Conservation (phyloP, 1,140 invertebrate genomes). For the Lepidurus couesii region DNA sequence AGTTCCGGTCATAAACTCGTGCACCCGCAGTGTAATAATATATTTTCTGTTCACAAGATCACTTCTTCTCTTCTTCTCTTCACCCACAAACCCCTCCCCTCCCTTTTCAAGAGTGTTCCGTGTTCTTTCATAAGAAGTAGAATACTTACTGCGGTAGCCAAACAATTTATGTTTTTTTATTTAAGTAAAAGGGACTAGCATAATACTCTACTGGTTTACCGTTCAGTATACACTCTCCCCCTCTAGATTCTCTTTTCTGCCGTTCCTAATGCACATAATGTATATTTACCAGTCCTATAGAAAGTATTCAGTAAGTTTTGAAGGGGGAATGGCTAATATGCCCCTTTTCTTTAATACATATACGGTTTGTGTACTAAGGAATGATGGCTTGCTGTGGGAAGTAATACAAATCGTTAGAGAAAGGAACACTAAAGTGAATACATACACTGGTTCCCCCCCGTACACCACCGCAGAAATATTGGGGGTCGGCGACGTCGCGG, state of each 20-base stretch:
- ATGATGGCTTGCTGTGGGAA: not conserved
- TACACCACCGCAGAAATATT: not conserved
- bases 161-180: not conserved
- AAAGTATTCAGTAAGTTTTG: not conserved
- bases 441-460: not conserved
- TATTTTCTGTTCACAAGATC: conserved; percentile 4
- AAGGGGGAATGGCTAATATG: not conserved
- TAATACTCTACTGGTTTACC: not conserved
- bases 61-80: not conserved
- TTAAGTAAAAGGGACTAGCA: not conserved
- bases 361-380: not conserved
- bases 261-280: not conserved
- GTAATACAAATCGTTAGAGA: not conserved
- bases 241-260: not conserved
- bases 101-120: too few relatives aligned
- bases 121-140: not conserved
- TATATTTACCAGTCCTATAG: not conserved
- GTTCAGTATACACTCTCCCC: not conserved
- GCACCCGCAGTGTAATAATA: not conserved
- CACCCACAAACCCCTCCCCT: too few relatives aligned
- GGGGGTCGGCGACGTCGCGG: not conserved
- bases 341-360: not conserved
- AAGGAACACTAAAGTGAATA: not conserved
- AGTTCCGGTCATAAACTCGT: conserved; percentile 21
- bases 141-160: not conserved